A percentile compares a stretch with the other conserved stretches of the same genome.
Evolutionary conservation across 2,888 invertebrate genomes (phyloP).

Genomic region (Sphecodes monilicornis): DNA sequence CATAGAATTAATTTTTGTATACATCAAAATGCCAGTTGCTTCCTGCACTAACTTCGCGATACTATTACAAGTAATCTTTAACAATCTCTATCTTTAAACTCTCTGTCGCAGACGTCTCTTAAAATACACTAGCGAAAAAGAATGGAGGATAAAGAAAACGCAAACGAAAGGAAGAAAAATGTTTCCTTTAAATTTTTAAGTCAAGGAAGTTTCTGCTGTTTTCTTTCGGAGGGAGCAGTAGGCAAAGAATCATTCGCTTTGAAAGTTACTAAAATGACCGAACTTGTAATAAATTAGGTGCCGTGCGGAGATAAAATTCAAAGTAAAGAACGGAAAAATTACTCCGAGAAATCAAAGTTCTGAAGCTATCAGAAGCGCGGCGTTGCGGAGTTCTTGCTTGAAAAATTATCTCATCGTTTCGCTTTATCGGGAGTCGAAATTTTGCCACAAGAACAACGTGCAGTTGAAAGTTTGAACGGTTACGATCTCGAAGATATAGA

Average conservation of each 20-base stretch:
- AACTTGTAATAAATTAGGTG: constrained; percentile 5
- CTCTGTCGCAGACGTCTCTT: neutral
- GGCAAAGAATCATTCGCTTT: constrained; percentile 3
- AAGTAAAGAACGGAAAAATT: neutral
- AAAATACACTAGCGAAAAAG: neutral
- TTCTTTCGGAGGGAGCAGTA: neutral
- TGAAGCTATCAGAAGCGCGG: neutral
- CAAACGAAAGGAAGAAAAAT: constrained; percentile 7
- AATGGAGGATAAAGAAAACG: neutral
- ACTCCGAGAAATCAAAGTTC: neutral
- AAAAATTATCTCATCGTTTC: constrained; percentile 9
- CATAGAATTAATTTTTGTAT: neutral
- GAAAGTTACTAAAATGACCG: constrained; percentile 6
- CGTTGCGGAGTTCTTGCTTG: neutral
- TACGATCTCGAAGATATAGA: neutral
- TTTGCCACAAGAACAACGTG: constrained; percentile 7
- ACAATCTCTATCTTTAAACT: neutral
- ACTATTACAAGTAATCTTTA: neutral
- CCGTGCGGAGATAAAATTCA: neutral
- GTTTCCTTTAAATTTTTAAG: constrained; percentile 1
- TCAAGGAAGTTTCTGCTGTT: neutral
- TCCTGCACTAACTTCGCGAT: neutral
- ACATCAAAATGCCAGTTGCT: neutral
- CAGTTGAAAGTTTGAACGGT: neutral
- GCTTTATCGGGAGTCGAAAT: constrained; percentile 11